Evolutionary conservation across 2,888 invertebrate genomes (phyloP).

Genomic region (Lasioglossum villosulum): DNA sequence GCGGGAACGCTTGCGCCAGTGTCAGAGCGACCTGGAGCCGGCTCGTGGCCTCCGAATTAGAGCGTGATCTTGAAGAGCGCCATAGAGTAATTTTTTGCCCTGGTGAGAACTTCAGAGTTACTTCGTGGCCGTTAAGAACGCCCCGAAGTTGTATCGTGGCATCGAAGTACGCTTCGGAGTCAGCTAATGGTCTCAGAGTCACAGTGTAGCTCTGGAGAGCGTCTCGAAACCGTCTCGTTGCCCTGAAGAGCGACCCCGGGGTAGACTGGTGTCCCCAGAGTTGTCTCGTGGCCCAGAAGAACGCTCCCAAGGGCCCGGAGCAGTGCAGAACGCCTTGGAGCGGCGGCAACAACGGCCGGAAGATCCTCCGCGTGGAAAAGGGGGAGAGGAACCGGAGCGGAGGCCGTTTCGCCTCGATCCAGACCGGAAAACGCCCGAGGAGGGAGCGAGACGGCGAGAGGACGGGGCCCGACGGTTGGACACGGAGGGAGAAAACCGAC

Average conservation of each 20-base stretch:
- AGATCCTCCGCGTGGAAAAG: slow-evolving; percentile 34
- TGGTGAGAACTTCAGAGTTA: too few species aligned
- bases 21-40: neutral
- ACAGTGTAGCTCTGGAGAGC: neutral
- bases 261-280: neutral
- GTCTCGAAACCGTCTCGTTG: neutral
- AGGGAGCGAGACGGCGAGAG: slow-evolving; percentile 31
- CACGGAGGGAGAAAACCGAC: slow-evolving; percentile 44
- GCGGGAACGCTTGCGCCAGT: slow-evolving; percentile 39
- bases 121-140: too few species aligned
- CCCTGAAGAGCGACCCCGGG: neutral
- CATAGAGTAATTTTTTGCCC: neutral
- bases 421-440: slow-evolving; percentile 15
- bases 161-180: neutral
- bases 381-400: slow-evolving; percentile 21
- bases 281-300: neutral
- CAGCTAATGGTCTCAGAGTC: neutral
- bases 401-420: slow-evolving; percentile 11
- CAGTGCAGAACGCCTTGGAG: slow-evolving; percentile 64
- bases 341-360: slow-evolving; percentile 21
- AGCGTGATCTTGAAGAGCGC: neutral
- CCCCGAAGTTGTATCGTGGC: neutral
- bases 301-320: neutral
- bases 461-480: slow-evolving; percentile 3
- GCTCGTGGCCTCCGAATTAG: neutral